Evolutionary conservation across 2,888 invertebrate genomes (phyloP), one percentile per base, ranked within the genome.

Genomic region (Antheraea assamensis): DNA sequence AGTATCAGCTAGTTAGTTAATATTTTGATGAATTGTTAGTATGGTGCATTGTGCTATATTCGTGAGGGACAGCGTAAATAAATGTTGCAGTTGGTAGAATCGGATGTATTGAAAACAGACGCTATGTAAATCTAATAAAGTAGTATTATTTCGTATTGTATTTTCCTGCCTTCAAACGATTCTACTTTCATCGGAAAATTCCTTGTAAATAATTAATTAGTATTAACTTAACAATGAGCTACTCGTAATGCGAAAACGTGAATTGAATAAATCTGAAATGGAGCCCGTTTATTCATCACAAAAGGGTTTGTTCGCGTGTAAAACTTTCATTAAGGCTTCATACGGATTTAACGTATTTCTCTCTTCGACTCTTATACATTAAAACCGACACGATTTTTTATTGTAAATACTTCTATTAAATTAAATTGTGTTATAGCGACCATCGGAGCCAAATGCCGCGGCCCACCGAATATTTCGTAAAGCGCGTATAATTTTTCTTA

Each of bases 221-320:
- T 64, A 64, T 30, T 64, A 30, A 64, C 17, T 30, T 17, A 64
- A 64, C 61, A 64, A 19, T 30, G 17, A 64, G 7, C 30, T 27
- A 27, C 30, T 64, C 30, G 13, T 64, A 27, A 64, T 21, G 27
- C 27, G 3, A 64, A 58, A 64, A 17, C 61, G 30, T 21, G 61
- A 27, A 64, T 30, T 27, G 30, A 30, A 64, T 64, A 64, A 58
- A 58, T 58, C 58, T 24, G 24, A 52, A 52, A 58, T 27, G 30
- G 17, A 30, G 4, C 5, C 17, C 27, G 15, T 64, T 64, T 64
- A 64, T 17, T 17, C 30, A 64, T 30, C 30, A 30, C 30, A 64
- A 64, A 64, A 27, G 61, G 27, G 61, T 64, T 64, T 64, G 61
- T 19, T 64, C 61, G 27, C 61, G 61, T 64, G 61, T 64, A 30